These are phyloP conservation scores for Menura novaehollandiae DNA, from an alignment of 2,113 vertebrate genomes.

Conservation along the genomic window DNA sequence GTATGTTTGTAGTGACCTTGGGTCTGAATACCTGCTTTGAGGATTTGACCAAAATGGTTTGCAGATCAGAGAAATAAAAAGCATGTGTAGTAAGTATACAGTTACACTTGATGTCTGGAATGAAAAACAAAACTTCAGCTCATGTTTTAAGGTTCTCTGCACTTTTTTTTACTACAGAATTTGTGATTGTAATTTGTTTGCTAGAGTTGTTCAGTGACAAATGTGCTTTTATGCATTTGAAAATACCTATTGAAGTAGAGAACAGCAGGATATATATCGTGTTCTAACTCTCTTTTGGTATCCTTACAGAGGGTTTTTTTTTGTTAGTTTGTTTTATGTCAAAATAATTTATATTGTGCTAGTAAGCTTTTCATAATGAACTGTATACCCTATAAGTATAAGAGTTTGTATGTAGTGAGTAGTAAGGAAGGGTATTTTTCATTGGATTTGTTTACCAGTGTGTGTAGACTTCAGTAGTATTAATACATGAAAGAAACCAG, in stretches of 20 bases:
- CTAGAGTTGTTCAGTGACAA: not conserved
- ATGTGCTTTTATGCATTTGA: not conserved
- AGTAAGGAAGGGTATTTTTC: not conserved
- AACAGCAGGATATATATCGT: not conserved
- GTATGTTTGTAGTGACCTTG: conserved; percentile 54
- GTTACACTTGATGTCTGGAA: conserved; percentile 57
- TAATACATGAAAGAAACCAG: not conserved
- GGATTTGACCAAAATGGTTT: conserved; percentile 63
- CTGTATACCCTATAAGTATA: not conserved
- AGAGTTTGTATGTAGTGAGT: not conserved
- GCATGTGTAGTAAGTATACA: conserved; percentile 58
- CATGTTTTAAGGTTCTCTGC: conserved; percentile 11
- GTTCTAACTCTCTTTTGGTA: not conserved
- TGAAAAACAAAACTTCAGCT: conserved; percentile 45
- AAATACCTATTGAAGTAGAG: not conserved
- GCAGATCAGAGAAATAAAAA: conserved; percentile 70
- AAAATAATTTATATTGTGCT: not conserved
- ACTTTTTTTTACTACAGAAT: not conserved
- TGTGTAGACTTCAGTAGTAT: not conserved
- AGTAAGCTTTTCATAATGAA: not conserved
- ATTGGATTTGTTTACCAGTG: not conserved
- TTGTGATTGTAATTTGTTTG: not conserved
- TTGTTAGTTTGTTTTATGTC: not conserved
- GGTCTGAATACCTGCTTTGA: conserved; percentile 50
- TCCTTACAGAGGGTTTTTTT: not conserved